Percentiles rank a stretch among this genome's conserved stretches.
phyloP scores from a whole-genome alignment of 2,113 vertebrate genomes.

The Silurus meridionalis region DNA sequence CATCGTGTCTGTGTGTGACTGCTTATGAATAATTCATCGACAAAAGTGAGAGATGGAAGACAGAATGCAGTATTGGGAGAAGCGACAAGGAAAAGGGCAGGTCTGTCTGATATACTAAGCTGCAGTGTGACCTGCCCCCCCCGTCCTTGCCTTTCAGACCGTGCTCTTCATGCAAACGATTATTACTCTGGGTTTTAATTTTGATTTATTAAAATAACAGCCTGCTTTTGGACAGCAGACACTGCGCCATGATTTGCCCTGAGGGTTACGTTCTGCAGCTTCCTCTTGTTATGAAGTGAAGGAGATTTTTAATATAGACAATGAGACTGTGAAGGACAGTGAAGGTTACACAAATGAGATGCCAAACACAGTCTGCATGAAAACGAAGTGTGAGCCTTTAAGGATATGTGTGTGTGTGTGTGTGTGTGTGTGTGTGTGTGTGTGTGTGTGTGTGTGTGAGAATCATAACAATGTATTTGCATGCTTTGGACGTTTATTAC shows the following conservation, averaged over 20 bases:
- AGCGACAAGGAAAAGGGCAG: slow-evolving; percentile 19
- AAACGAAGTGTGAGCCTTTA: slow-evolving; percentile 53
- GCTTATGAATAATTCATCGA: slow-evolving; percentile 43
- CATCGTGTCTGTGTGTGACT: slow-evolving; percentile 25
- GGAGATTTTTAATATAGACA: slow-evolving; percentile 26
- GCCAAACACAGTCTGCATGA: slow-evolving; percentile 27
- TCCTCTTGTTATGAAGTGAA: slow-evolving; percentile 21
- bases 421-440: slow-evolving; percentile 12
- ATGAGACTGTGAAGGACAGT: slow-evolving; percentile 34
- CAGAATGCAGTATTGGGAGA: slow-evolving; percentile 14
- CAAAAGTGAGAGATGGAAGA: slow-evolving; percentile 44
- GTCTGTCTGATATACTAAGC: slow-evolving; percentile 24
- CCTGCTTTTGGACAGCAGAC: not conserved
- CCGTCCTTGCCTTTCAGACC: not conserved
- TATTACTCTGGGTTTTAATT: not conserved
- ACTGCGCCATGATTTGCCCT: not conserved
- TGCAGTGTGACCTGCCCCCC: not conserved
- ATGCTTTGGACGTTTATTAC: slow-evolving; percentile 4
- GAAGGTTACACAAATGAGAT: slow-evolving; percentile 40
- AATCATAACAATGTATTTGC: slow-evolving; percentile 13
- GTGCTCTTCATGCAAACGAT: not conserved
- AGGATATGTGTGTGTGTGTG: slow-evolving; percentile 3
- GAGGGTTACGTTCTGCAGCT: not conserved
- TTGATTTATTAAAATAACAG: slow-evolving; percentile 14
- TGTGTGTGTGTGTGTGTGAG: not conserved